These are phyloP conservation scores for Vanessa tameamea DNA, from an alignment of 1,140 invertebrate species.

Conservation along the genomic window DNA sequence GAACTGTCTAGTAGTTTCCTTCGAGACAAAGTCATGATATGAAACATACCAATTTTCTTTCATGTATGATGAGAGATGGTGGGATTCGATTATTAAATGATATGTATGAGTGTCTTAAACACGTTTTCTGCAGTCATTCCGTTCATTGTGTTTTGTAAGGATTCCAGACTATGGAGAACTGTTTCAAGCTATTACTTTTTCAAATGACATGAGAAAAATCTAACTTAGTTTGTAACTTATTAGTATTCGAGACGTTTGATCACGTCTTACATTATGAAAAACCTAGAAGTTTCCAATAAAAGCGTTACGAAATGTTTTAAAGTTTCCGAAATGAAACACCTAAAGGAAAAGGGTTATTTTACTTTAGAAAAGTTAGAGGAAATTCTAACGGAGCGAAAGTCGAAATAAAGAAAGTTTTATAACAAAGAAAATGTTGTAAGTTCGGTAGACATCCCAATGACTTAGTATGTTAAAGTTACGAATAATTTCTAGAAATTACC, in stretches of 20 bases:
- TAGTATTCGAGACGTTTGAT: background rate
- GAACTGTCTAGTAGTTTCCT: no score
- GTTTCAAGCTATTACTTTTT: no score
- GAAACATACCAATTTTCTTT: no score
- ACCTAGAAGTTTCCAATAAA: constrained; percentile 7
- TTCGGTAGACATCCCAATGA: background rate
- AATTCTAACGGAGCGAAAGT: constrained; percentile 16
- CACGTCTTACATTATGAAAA: constrained; percentile 1
- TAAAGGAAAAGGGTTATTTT: constrained; percentile 27
- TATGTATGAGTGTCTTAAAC: no score
- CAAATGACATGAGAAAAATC: background rate
- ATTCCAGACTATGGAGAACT: no score
- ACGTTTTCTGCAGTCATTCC: no score
- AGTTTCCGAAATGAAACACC: background rate
- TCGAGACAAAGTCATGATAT: no score
- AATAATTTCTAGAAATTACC: no score
- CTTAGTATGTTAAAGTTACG: background rate
- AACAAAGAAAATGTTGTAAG: constrained; percentile 10
- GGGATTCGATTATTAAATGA: no score
- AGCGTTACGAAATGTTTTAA: background rate
- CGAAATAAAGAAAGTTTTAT: constrained; percentile 23
- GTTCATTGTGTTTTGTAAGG: no score
- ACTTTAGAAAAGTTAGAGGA: constrained; percentile 17
- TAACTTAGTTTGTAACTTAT: background rate
- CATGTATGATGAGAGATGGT: no score